Evolutionary conservation across 2,888 invertebrate genomes (phyloP), one percentile per base, ranked within the genome.

Genomic region (Rhagonycha fulva): DNA sequence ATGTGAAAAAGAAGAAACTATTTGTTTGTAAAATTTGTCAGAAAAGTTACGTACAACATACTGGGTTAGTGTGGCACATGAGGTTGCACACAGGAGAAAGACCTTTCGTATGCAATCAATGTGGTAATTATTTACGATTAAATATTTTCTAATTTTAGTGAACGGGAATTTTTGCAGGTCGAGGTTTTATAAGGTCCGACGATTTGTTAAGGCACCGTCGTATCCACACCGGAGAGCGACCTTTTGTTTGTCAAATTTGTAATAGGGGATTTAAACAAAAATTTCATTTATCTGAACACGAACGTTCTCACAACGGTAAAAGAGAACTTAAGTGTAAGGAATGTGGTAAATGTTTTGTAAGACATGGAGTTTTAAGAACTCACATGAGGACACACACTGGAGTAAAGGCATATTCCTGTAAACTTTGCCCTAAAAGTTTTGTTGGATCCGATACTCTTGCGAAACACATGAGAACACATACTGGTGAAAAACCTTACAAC

Each of bases 251-350:
- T 67, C 75, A 78, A 74, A 78, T 79, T 32, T 83, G 83, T 60
- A 77, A 79, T 12, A 78, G 81, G 78, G 81, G 79, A 11, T 83
- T 83, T 72, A 82, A 80, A 66, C 82, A 83, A 71, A 82, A 81
- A 63, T 82, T 82, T 76, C 82, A 82, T 77, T 71, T 83, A 63
- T 78, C 80, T 3, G 82, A 83, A 75, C 83, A 83, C 63, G 79
- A 81, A 74, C 77, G 82, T 19, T 80, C 82, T 4, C 83, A 83
- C 72, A 72, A 72, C 14, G 80, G 80, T n/a, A 75, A 76, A 61
- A 68, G 78, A 23, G 78, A 80, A 23, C 62, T 79, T 12, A 71
- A 62, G 9, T 82, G 82, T 76, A 76, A 76, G 24, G 75, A 80
- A 62, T 82, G 82, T 76, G 79, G 80, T 26, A 82, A 81, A 74